Evolutionary conservation across 30 jellyfish, hydroid and myxozoan species (phyloP).

Genomic region (Hydra vulgaris): DNA sequence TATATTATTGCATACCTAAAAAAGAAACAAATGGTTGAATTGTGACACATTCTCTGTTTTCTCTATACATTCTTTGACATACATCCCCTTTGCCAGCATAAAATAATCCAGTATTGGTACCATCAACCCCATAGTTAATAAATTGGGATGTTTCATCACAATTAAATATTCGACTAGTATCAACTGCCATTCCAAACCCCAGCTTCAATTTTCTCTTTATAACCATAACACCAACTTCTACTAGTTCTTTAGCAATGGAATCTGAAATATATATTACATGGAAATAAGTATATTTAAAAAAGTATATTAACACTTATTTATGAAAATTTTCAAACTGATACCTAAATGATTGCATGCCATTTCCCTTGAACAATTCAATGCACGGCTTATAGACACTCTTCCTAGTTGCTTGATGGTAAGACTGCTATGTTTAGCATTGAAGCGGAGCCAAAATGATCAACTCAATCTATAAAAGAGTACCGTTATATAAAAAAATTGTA

Average conservation of each 20-base stretch:
- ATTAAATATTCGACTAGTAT: slow-evolving; percentile 3
- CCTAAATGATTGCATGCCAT: slow-evolving; percentile 23
- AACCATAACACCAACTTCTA: slow-evolving; percentile 1
- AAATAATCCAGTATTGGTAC: slow-evolving; percentile 18
- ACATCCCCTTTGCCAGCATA: slow-evolving; percentile 28
- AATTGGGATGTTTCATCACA: slow-evolving; percentile 30
- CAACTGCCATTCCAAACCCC: slow-evolving; percentile 31
- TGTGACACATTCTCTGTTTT: too few species aligned
- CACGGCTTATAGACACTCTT: slow-evolving; percentile 11
- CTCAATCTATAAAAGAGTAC: slow-evolving; percentile 8
- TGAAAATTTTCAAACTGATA: background rate
- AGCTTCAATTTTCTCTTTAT: slow-evolving; percentile 8
- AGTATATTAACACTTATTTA: background rate
- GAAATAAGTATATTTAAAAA: background rate
- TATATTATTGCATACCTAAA: too few species aligned
- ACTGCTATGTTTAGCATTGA: slow-evolving; percentile 4
- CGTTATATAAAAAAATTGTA: too few species aligned
- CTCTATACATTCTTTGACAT: too few species aligned
- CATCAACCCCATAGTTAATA: slow-evolving; percentile 22
- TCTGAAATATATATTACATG: slow-evolving; percentile 1
- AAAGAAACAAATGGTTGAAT: too few species aligned
- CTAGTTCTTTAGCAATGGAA: slow-evolving; percentile 22
- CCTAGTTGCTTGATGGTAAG: slow-evolving; percentile 17
- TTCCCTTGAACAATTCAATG: slow-evolving; percentile 13
- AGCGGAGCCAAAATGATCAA: slow-evolving; percentile 10